phyloP scores from a whole-genome alignment of 2,113 vertebrate species.

The Puffinus mauretanicus region DNA sequence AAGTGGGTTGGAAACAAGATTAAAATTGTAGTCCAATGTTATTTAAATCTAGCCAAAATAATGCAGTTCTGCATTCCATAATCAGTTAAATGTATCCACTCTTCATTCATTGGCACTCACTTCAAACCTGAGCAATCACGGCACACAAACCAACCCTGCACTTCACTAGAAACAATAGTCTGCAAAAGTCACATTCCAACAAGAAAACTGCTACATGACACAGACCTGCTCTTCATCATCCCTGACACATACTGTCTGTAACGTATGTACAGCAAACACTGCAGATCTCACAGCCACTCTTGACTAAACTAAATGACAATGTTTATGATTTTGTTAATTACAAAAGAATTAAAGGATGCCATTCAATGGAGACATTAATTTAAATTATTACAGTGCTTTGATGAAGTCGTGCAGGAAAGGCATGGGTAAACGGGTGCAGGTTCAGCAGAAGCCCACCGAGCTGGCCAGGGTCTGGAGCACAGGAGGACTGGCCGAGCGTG shows the following conservation, averaged over 20 bases:
- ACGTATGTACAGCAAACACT: neutral
- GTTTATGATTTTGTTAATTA: neutral
- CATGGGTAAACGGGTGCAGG: neutral
- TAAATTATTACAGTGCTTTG: neutral
- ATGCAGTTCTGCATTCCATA: neutral
- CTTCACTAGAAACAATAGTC: neutral
- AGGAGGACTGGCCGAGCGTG: fast-evolving
- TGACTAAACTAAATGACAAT: neutral
- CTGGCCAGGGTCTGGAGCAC: neutral
- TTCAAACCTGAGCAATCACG: neutral
- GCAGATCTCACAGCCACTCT: neutral
- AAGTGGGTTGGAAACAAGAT: neutral
- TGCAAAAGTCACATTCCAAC: neutral
- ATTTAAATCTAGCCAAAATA: neutral
- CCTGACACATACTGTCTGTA: neutral
- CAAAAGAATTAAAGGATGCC: neutral
- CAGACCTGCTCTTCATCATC: neutral
- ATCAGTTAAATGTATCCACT: neutral
- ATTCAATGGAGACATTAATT: neutral
- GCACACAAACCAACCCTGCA: neutral
- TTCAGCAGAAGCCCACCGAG: neutral
- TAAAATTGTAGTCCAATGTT: neutral
- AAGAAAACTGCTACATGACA: neutral
- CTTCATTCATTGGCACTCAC: neutral
- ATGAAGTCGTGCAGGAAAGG: neutral